These are phyloP conservation scores for Sebastes hubbsi DNA, from an alignment of 2,797 vertebrate genomes.

Conservation along the genomic window DNA sequence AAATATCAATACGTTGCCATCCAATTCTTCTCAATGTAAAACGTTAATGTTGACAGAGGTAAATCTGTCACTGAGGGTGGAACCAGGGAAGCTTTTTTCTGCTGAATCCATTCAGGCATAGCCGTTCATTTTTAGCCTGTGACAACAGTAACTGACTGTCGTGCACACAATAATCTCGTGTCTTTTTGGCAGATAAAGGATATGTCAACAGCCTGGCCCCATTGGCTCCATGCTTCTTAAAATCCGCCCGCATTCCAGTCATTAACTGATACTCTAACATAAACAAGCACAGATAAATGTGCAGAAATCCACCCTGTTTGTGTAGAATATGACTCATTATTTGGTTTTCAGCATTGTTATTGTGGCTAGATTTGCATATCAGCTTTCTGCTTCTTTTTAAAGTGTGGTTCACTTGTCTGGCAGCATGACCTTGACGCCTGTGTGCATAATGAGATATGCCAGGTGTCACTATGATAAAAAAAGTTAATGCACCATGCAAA, in stretches of 20 bases:
- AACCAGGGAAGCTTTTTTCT: conserved; percentile 15
- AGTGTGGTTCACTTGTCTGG: not conserved
- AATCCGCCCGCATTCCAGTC: conserved; percentile 8
- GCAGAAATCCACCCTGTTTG: not conserved
- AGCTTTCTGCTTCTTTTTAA: not conserved
- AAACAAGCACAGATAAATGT: not conserved
- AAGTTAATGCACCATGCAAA: not conserved
- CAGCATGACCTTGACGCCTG: conserved; percentile 26
- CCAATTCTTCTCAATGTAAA: not conserved
- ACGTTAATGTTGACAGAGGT: not conserved
- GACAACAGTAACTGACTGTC: conserved; percentile 31
- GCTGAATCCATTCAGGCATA: conserved; percentile 26
- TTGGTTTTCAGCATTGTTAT: not conserved
- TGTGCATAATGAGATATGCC: conserved; percentile 12
- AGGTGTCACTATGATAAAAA: conserved; percentile 2
- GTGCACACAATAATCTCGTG: conserved; percentile 47
- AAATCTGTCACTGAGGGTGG: conserved; percentile 11
- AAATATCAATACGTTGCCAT: not conserved
- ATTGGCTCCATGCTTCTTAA: not conserved
- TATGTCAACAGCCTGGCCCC: conserved; percentile 44
- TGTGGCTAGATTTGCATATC: not conserved
- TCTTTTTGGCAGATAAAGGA: conserved; percentile 28
- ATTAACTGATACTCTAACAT: not conserved
- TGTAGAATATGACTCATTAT: not conserved
- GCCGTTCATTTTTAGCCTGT: conserved; percentile 12